Base-by-base conservation (phyloP, 92 coral and sea anemone genomes). In the Porites evermanni region DNA sequence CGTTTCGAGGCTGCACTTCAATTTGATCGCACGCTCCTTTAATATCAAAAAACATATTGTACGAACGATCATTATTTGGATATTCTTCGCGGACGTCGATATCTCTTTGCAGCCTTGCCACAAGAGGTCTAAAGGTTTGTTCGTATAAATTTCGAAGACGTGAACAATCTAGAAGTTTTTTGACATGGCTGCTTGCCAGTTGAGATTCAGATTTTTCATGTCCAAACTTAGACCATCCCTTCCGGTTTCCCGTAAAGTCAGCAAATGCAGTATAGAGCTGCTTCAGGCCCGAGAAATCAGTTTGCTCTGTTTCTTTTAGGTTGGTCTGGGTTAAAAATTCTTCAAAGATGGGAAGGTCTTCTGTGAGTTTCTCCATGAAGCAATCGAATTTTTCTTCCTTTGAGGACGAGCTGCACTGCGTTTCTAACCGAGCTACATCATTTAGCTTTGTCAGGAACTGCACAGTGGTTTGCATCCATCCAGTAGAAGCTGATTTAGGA, bases 261-360 rank as follows among this genome's bases (percentile, higher is more conserved):
- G 29, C 32, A 32, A 78, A 61, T 63, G 14, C 29, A 0, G 8
- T 61, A 16, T 18, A 14, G 16, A 78, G 71, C 18, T 9, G 17
- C n/a, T 1, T 0, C 38, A 78, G 14, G 32, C 64, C 44, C 47
- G 7, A 38, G 47, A 38, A 38, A 13, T 14, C 9, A 52, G 26
- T 16, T 7, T 61, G 7, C 50, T 16, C 80, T 60, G 20, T 14
- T 72, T 83, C 87, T 7, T 72, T 12, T 79, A 83, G 87, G 60
- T 56, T 61, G 60, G 61, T 72, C 79, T 83, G 66, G 7, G 59
- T 29, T 3, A 78, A 18, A 60, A 83, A 72, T 20, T 68, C 53
- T 72, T 83, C 71, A 20, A 83, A 83, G 0, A 32, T 75, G 18
- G 79, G 18, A 29, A 83, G 87, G 60, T 11, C 23, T 58, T 0